Conservation (phyloP, 1,140 invertebrate species). For the Drosophila persimilis region DNA sequence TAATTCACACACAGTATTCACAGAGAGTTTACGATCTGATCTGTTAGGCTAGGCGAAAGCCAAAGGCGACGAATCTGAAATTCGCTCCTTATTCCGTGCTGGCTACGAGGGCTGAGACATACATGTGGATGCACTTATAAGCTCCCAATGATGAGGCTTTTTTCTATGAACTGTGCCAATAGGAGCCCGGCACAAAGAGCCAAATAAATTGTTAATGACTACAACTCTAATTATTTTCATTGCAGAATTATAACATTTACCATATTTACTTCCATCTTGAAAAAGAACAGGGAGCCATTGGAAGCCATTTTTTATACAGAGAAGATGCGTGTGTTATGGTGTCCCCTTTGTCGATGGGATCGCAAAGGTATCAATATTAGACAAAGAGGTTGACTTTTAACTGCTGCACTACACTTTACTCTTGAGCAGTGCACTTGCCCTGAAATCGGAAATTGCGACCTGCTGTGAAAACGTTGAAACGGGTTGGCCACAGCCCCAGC, state of each 20-base stretch:
- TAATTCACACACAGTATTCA: slow-evolving; percentile 26
- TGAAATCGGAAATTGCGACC: background rate
- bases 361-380: background rate
- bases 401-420: background rate
- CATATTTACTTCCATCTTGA: too few species aligned
- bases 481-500: background rate
- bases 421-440: background rate
- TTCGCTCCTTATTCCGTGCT: background rate
- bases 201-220: too few species aligned
- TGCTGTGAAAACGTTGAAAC: slow-evolving; percentile 28
- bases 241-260: too few species aligned
- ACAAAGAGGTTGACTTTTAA: background rate
- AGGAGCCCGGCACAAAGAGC: too few species aligned
- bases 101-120: background rate
- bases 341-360: background rate
- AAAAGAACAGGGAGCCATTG: too few species aligned
- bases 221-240: too few species aligned
- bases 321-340: too few species aligned
- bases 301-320: too few species aligned
- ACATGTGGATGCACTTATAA: too few species aligned
- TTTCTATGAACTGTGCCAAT: too few species aligned
- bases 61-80: background rate
- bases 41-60: slow-evolving; percentile 15
- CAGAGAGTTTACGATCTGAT: slow-evolving; percentile 25
- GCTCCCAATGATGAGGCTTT: too few species aligned